Percentiles rank a stretch among this genome's conserved stretches.
These are phyloP conservation scores for Brachionus plicatilis DNA, from an alignment of 1,140 invertebrate genomes.

Conservation along the genomic window DNA sequence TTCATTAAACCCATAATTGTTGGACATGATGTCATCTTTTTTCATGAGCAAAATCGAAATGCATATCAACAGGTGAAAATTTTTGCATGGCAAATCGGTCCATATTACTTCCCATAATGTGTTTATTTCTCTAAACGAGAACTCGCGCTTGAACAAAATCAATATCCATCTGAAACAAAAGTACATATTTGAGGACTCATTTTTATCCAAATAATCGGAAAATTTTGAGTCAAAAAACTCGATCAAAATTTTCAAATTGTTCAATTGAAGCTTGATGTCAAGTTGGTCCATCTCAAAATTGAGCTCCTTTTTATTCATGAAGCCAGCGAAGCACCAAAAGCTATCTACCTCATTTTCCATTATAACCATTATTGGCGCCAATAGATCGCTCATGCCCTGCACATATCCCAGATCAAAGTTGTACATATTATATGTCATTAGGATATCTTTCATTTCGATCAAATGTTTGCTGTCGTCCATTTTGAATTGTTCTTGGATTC, in stretches of 20 bases:
- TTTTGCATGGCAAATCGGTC: slow-evolving; percentile 82
- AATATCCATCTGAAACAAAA: slow-evolving; percentile 86
- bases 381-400: slow-evolving; percentile 87
- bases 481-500: slow-evolving; percentile 79
- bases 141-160: slow-evolving; percentile 64
- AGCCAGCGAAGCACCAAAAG: slow-evolving; percentile 99
- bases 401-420: slow-evolving; percentile 87
- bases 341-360: slow-evolving; percentile 85
- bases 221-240: slow-evolving; percentile 75
- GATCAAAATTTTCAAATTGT: slow-evolving; percentile 74
- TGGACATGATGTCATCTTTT: slow-evolving; percentile 75
- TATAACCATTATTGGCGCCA: slow-evolving; percentile 78
- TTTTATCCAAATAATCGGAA: slow-evolving; percentile 66
- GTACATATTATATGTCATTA: slow-evolving; percentile 99
- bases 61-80: slow-evolving; percentile 85
- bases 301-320: slow-evolving; percentile 86
- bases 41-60: slow-evolving; percentile 83
- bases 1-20: slow-evolving; percentile 86
- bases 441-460: slow-evolving; percentile 74
- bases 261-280: slow-evolving; percentile 86
- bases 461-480: slow-evolving; percentile 86
- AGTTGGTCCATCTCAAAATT: slow-evolving; percentile 95
- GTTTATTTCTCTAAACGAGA: slow-evolving; percentile 60
- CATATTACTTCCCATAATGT: slow-evolving; percentile 66
- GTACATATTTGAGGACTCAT: slow-evolving; percentile 95